Base-by-base conservation (phyloP, 2,797 vertebrate species). In the Scarus forsteni region DNA sequence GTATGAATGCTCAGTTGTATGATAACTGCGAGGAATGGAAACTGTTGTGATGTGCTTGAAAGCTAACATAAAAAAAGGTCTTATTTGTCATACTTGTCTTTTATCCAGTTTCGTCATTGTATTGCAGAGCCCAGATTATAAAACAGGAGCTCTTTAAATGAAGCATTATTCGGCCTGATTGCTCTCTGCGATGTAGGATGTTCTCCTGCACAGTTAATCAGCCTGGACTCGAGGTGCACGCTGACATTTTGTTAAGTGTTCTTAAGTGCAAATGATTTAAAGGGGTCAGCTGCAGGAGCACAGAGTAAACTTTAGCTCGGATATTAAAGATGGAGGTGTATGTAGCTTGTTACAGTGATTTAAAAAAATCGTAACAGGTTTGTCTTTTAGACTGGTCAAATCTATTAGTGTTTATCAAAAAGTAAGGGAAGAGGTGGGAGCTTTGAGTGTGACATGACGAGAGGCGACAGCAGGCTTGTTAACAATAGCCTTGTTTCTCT, bases 241-340 rank as follows among this genome's bases (percentile, higher is more conserved):
- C 49, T 84, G 77, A 80, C 77, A 88, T 87, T 85, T 86, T 67
- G 27, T 45, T 61, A 76, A 84, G 73, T 85, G 60, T 70, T 80
- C 71, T 66, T 79, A 70, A 75, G 54, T 81, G 74, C 16, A 8
- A n/a, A 49, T 60, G 53, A 69, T 77, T 79, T 72, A 55, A 77
- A 79, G 43, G 58, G 63, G 77, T 85, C 68, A 56, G 58, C 63
- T 38, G 45, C 38, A 51, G n/a, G 63, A 49, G 50, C 43, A 71
- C 27, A 27, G 19, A 57, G 60, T 42, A 15, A 36, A 71, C 1
- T 44, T 58, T 43, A 71, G 15, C 35, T 15, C 49, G 0, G 50
- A 76, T 18, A 7, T 8, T 68, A 43, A 27, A 27, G 27, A 27
- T 27, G 27, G 27, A 27, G 27, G 27, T 27, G 27, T 27, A 27